Evolutionary conservation across 2,797 vertebrate species (phyloP).

Genomic region (Galago senegalensis): DNA sequence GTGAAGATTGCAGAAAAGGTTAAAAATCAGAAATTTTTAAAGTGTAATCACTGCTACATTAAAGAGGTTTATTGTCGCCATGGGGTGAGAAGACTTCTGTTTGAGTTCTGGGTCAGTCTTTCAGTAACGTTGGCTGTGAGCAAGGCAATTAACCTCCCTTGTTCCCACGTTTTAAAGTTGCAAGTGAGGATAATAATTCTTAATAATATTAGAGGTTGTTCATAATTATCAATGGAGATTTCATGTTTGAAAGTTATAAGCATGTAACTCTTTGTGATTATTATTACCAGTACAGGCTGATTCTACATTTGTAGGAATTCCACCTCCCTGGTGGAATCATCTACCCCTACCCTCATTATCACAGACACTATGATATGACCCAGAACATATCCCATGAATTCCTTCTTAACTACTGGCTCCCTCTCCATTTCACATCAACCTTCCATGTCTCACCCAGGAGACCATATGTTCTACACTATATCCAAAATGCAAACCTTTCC

Average conservation of each 20-base stretch:
- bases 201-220: background rate
- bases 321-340: background rate
- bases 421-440: background rate
- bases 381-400: background rate
- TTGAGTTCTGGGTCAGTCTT: background rate
- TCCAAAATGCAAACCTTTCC: background rate
- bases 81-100: background rate
- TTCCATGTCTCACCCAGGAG: background rate
- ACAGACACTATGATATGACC: no score
- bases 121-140: background rate
- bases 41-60: background rate
- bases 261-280: background rate
- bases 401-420: background rate
- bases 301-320: background rate
- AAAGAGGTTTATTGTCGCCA: background rate
- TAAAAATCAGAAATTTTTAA: background rate
- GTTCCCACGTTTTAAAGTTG: background rate
- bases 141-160: background rate
- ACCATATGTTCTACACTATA: background rate
- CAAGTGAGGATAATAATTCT: background rate
- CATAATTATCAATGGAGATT: background rate
- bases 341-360: background rate
- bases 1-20: background rate
- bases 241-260: background rate
- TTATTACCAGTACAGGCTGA: background rate